Base-by-base conservation (phyloP, 2,113 vertebrate genomes). In the Tragelaphus strepsiceros region DNA sequence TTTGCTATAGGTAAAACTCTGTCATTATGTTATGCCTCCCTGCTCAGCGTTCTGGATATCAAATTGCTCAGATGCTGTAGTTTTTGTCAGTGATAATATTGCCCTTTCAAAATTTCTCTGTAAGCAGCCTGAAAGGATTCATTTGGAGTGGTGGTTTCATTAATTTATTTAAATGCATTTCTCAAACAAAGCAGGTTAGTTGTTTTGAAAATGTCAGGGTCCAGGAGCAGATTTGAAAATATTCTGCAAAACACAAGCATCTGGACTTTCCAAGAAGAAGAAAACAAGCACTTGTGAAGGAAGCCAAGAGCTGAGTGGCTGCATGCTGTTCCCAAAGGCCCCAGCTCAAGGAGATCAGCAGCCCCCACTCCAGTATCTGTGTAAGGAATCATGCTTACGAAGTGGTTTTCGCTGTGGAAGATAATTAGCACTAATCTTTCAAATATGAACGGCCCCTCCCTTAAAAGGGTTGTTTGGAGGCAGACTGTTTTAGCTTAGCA, bases 151-250 rank as follows among this genome's bases (percentile, higher is more conserved):
- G 94, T 10, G 84, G 77, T 97, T 98, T 97, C 94, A 98, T 98
- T 98, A 98, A 98, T 98, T 98, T 98, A 98, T 98, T 98, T 98
- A 98, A 99, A 98, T 98, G 95, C 94, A 96, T 98, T 98, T 98
- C 89, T 98, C 98, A 98, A 96, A 97, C 97, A 99, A 98, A 98
- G 92, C 88, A 98, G 96, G 97, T 98, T 98, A 94, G 98, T 98
- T 98, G 98, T 97, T 98, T 98, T 13, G 2, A 99, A 99, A 99
- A 99, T 99, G 98, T 98, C 98, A 98, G 74, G 84, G 92, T 96
- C 93, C 95, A n/a, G 35, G 88, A 97, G 93, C 64, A 89, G 91
- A 96, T 98, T 93, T 98, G 97, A 97, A 97, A 98, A 97, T 95
- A 95, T 84, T 93, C 95, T 98, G 96, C 94, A 97, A 98, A 97